These are phyloP conservation scores for Heteronetta atricapilla DNA, from an alignment of 2,113 vertebrate species.

Conservation along the genomic window DNA sequence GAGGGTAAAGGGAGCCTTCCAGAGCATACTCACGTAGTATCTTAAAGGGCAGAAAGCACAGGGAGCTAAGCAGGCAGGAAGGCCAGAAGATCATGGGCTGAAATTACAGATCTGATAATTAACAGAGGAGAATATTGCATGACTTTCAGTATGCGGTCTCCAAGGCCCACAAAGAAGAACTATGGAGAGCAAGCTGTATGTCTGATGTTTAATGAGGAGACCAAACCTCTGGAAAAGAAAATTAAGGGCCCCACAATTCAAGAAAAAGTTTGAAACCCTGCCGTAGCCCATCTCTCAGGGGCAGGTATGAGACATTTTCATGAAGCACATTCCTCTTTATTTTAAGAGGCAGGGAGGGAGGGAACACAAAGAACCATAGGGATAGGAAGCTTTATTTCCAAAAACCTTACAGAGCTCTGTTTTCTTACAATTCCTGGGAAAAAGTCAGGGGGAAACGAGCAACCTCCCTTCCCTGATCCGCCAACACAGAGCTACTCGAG, in stretches of 20 bases:
- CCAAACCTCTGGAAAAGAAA: neutral
- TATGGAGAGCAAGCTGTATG: neutral
- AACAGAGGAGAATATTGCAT: neutral
- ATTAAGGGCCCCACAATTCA: neutral
- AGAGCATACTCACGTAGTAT: no score
- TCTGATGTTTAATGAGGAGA: neutral
- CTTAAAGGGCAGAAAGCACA: neutral
- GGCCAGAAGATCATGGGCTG: neutral
- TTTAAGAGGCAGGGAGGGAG: neutral
- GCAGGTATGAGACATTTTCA: neutral
- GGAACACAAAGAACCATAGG: neutral
- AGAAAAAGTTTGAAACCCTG: neutral
- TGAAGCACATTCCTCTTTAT: neutral
- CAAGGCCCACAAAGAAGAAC: neutral
- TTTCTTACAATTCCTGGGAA: neutral
- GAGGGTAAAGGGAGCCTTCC: neutral
- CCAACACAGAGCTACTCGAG: neutral
- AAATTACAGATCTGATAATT: neutral
- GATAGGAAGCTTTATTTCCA: neutral
- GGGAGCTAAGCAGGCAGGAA: neutral
- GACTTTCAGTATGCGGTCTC: conserved; percentile 11
- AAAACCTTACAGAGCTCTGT: neutral
- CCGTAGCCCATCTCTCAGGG: neutral
- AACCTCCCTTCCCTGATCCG: neutral
- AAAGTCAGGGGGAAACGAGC: neutral